Conservation (phyloP, 2,113 vertebrate genomes). For the Pterocles burchelli region DNA sequence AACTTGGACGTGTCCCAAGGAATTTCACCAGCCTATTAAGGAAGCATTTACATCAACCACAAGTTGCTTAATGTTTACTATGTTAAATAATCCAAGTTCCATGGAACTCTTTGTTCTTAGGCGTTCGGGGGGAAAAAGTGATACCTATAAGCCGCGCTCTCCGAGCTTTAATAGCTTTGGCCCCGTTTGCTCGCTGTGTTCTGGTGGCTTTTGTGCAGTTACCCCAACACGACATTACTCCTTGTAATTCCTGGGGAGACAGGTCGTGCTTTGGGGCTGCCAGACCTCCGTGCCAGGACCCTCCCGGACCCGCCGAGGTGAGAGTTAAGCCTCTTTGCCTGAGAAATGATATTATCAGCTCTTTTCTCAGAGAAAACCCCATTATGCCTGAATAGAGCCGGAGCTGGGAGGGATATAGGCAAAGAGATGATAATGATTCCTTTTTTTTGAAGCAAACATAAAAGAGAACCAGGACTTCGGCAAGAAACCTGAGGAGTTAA, state of each 20-base stretch:
- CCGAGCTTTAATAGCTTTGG: background rate
- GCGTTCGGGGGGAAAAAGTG: background rate
- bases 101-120: background rate
- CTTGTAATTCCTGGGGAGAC: background rate
- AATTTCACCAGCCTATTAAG: constrained; percentile 27
- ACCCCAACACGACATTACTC: background rate
- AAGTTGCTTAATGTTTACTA: constrained; percentile 25
- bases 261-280: background rate
- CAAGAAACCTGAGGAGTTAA: constrained; percentile 38
- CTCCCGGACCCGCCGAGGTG: accelerated
- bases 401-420: background rate
- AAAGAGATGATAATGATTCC: background rate
- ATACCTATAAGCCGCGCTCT: background rate
- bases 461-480: background rate
- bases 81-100: background rate
- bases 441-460: constrained; percentile 9
- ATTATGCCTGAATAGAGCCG: background rate
- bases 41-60: constrained; percentile 12
- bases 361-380: constrained; percentile 28
- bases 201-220: background rate
- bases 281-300: background rate
- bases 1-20: constrained; percentile 4
- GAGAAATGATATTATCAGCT: constrained; percentile 49
- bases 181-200: background rate
- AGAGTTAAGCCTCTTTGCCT: background rate